Evolutionary conservation across 2,888 invertebrate species (phyloP).

Genomic region (Sclerodermus sp.): DNA sequence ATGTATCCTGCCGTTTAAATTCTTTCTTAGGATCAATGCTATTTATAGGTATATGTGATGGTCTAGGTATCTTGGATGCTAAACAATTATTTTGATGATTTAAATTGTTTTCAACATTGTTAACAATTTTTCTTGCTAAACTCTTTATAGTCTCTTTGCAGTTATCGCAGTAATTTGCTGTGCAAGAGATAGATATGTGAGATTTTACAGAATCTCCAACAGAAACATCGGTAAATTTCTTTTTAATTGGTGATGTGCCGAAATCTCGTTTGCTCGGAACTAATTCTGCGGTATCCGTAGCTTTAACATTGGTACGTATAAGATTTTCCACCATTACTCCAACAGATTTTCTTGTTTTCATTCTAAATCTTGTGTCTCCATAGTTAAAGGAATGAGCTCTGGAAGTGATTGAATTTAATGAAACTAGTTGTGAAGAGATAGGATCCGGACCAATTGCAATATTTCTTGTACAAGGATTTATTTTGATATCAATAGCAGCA

Average conservation of each 20-base stretch:
- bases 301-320: conserved; percentile 38
- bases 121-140: conserved; percentile 57
- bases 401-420: conserved; percentile 59
- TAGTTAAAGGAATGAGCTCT: conserved; percentile 66
- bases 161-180: conserved; percentile 65
- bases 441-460: conserved; percentile 65
- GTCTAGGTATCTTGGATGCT: conserved; percentile 48
- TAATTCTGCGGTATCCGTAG: conserved; percentile 58
- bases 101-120: conserved; percentile 34
- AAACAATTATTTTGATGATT: conserved; percentile 32
- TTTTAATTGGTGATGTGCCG: conserved; percentile 55
- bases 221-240: conserved; percentile 58
- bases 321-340: conserved; percentile 41
- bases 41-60: conserved; percentile 41
- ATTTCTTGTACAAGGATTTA: conserved; percentile 59
- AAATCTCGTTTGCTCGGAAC: conserved; percentile 45
- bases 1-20: conserved; percentile 54
- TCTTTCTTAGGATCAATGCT: conserved; percentile 39
- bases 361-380: conserved; percentile 61
- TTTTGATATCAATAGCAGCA: conserved; percentile 49
- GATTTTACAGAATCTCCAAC: conserved; percentile 60
- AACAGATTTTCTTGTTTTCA: conserved; percentile 38
- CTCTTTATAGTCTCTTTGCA: conserved; percentile 64
- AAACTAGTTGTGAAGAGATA: conserved; percentile 55
- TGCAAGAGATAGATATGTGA: conserved; percentile 59